A percentile compares a stretch with the other conserved stretches of the same genome.
Evolutionary conservation across 1,140 invertebrate genomes (phyloP).

Genomic region (Diorhabda elongata): DNA sequence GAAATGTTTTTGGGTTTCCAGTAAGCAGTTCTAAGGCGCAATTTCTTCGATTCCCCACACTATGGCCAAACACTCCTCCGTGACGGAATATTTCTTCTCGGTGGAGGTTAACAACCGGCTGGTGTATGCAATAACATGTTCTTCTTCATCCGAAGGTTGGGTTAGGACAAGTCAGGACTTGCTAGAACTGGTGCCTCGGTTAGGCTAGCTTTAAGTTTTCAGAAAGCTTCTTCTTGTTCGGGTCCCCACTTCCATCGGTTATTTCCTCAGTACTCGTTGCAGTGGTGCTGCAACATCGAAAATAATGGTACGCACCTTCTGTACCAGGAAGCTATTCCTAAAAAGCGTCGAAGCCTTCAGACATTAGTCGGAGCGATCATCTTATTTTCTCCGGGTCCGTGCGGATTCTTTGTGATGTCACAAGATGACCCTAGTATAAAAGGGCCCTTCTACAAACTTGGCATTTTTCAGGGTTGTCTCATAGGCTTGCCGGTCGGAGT

Average conservation of each 20-base stretch:
- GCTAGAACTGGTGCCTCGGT: constrained; percentile 15
- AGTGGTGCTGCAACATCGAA: constrained; percentile 8
- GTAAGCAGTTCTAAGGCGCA: too few relatives aligned
- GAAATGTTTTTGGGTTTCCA: neutral
- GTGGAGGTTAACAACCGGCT: constrained; percentile 39
- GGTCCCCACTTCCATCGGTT: constrained; percentile 4
- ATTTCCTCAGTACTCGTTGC: constrained; percentile 33
- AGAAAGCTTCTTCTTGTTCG: constrained; percentile 17
- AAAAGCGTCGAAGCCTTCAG: constrained; percentile 22
- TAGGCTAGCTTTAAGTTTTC: constrained; percentile 12
- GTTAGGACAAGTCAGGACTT: constrained; percentile 21
- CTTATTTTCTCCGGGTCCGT: constrained; percentile 25
- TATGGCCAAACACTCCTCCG: constrained; percentile 39
- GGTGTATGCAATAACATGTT: constrained; percentile 44
- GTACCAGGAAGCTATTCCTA: constrained; percentile 21
- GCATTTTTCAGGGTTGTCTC: constrained; percentile 6
- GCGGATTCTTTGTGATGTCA: constrained; percentile 4
- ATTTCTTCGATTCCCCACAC: constrained; percentile 45
- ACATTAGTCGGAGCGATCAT: constrained; percentile 32
- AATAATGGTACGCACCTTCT: constrained; percentile 15
- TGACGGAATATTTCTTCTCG: constrained; percentile 48
- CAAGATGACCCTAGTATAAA: constrained; percentile 11
- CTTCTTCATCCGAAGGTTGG: constrained; percentile 29
- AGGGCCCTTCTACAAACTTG: constrained; percentile 6
- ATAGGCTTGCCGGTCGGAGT: constrained; percentile 3